Evolutionary conservation across 2,888 invertebrate genomes (phyloP).

Genomic region (Lacanobia oleracea): DNA sequence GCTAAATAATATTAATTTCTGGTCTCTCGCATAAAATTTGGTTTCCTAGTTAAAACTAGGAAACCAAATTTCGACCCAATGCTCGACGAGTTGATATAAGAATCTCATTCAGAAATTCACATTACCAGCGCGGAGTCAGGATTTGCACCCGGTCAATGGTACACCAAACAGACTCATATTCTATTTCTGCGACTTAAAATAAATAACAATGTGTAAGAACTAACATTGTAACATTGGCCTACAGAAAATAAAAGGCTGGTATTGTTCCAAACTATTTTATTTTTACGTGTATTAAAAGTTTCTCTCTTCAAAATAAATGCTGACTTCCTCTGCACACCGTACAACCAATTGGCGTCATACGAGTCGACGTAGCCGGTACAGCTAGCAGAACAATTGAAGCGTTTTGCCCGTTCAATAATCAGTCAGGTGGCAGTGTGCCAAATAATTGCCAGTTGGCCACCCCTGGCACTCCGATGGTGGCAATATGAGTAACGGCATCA

Average conservation of each 20-base stretch:
- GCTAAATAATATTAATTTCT: neutral
- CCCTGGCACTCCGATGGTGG: conserved; percentile 23
- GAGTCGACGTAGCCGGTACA: conserved; percentile 40
- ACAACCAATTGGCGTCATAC: conserved; percentile 56
- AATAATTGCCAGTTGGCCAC: conserved; percentile 53
- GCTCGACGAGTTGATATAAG: too few species aligned
- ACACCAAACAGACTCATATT: too few species aligned
- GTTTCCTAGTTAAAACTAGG: too few species aligned
- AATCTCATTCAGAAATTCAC: too few species aligned
- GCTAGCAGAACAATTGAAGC: conserved; percentile 58
- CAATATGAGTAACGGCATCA: conserved; percentile 18
- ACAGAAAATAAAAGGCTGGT: too few species aligned
- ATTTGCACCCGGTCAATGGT: too few species aligned
- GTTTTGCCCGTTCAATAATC: conserved; percentile 58
- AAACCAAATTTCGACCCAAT: too few species aligned
- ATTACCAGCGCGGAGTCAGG: too few species aligned
- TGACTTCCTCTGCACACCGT: conserved; percentile 24
- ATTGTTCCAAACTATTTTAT: too few species aligned
- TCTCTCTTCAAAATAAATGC: neutral
- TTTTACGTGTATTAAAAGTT: neutral
- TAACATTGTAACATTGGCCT: too few species aligned
- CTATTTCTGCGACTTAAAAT: too few species aligned
- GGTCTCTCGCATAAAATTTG: neutral
- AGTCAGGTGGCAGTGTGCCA: conserved; percentile 56
- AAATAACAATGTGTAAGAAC: too few species aligned